phyloP scores from a whole-genome alignment of 2,797 vertebrate species.

The Peromyscus attwateri region DNA sequence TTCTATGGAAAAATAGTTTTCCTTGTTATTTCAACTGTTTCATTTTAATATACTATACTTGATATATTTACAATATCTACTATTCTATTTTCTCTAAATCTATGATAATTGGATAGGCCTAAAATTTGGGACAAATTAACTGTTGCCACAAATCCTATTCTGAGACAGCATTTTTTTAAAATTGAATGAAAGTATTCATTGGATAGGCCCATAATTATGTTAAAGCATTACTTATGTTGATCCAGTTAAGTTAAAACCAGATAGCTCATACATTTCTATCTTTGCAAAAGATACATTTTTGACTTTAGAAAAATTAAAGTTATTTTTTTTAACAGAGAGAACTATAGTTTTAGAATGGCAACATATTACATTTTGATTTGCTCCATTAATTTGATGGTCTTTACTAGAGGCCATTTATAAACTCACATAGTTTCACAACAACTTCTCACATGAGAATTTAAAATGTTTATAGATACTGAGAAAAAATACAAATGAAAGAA shows the following conservation, averaged over 20 bases:
- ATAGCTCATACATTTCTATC: neutral
- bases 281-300: neutral
- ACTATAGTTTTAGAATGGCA: neutral
- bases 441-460: neutral
- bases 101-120: neutral
- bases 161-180: neutral
- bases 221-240: neutral
- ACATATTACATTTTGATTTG: neutral
- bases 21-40: neutral
- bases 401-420: neutral
- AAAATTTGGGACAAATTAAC: neutral
- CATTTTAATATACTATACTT: neutral
- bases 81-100: neutral
- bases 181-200: neutral
- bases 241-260: neutral
- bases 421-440: neutral
- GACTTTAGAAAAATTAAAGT: neutral
- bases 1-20: neutral
- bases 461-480: neutral
- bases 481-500: neutral
- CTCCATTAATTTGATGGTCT: neutral
- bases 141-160: neutral
- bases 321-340: neutral
- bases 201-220: neutral
- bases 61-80: neutral